Conservation (phyloP, 1,140 invertebrate genomes). For the Drosophila oshimai region DNA sequence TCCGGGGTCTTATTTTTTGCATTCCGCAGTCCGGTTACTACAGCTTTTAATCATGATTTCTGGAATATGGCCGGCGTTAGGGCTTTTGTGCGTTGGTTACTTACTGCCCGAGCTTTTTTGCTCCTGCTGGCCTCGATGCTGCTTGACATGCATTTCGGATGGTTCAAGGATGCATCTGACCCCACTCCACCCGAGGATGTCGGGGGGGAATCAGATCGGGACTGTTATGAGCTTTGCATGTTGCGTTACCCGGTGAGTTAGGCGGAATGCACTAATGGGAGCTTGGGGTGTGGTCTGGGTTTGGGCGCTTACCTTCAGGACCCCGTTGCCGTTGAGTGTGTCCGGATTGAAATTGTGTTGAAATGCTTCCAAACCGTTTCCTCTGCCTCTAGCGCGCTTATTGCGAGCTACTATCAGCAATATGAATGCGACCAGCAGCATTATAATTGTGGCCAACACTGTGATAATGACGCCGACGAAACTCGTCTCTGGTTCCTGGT, state of each 20-base stretch:
- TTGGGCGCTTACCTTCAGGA: constrained; percentile 83
- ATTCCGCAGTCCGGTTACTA: constrained; percentile 32
- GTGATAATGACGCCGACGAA: constrained; percentile 90
- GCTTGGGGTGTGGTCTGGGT: background rate
- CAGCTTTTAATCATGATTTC: constrained; percentile 79
- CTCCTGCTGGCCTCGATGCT: constrained; percentile 1
- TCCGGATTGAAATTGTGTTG: constrained; percentile 82
- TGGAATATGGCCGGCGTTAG: constrained; percentile 55
- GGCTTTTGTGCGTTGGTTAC: constrained; percentile 42
- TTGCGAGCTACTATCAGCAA: constrained; percentile 88
- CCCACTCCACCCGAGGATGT: constrained; percentile 9
- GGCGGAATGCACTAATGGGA: constrained; percentile 13
- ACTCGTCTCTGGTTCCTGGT: constrained; percentile 84
- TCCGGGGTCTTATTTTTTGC: constrained; percentile 24
- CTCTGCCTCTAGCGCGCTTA: constrained; percentile 85
- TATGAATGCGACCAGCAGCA: constrained; percentile 87
- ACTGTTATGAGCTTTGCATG: constrained; percentile 50
- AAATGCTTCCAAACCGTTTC: constrained; percentile 82
- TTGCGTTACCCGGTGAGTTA: constrained; percentile 19
- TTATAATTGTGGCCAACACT: constrained; percentile 89
- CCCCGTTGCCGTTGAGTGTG: constrained; percentile 76
- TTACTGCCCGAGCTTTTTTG: constrained; percentile 15
- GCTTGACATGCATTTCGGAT: constrained; percentile 66
- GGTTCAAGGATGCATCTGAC: constrained; percentile 11
- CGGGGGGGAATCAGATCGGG: background rate